Base-by-base conservation (phyloP, 23 tunicate species). In the Aplidium turbinatum region DNA sequence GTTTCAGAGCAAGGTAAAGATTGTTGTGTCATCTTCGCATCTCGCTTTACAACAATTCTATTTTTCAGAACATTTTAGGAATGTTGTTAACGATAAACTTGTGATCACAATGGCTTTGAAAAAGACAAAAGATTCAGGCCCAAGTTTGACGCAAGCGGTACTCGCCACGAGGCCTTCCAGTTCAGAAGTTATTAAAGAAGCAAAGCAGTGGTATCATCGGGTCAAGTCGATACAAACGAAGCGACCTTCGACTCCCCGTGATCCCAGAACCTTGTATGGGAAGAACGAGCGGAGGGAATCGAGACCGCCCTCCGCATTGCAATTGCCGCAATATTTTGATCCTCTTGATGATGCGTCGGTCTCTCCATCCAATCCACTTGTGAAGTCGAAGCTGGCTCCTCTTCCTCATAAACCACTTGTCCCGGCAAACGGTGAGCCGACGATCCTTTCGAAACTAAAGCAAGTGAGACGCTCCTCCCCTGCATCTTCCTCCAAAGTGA, bases 201-300 rank as follows among this genome's bases (percentile, higher is more conserved):
- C 96, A 9, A 88, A 88, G 66, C 39, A 78, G 47, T 88, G 96
- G 96, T 75, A 72, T 4, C 22, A 20, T 21, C 83, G 63, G 28
- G 34, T 38, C 33, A 38, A 58, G 27, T 54, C 85, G 4, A 75
- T 84, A 45, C 50, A 63, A 61, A 91, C 91, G 20, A 78, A 63
- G 35, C 73, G 97, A 33, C 97, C 97, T 0, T 39, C 58, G 28
- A 91, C 97, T 27, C 97, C 97, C 0, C 60, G 62, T n/a, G 91
- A 84, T 33, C 16, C 68, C 24, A 63, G 97, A 31, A 53, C 69
- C 4, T 60, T 84, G 47, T 91, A 77, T 78, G 84, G 89, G 2
- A 2, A 45, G 1, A 36, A 66, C 1, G 31, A 55, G 1, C 33
- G 32, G 29, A 19, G 60, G 24, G 61, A 67, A 13, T 89, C 96